These are phyloP conservation scores for Nyctibius grandis DNA, from an alignment of 2,797 vertebrate genomes.

Conservation along the genomic window DNA sequence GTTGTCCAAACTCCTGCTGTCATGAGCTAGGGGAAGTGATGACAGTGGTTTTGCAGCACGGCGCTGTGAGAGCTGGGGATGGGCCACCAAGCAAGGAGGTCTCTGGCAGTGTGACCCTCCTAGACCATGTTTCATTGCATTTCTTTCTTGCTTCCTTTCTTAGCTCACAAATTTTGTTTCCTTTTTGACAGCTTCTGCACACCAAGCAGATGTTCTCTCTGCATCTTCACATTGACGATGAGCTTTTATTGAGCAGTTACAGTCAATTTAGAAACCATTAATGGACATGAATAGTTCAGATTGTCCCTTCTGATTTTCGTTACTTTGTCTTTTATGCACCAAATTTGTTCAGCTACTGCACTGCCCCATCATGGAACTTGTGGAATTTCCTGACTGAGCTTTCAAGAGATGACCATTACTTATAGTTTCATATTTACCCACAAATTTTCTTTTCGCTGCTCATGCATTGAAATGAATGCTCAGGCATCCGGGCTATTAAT, in stretches of 20 bases:
- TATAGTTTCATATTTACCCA: constrained; percentile 24
- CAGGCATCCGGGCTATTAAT: constrained; percentile 38
- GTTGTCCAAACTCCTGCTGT: too few relatives aligned
- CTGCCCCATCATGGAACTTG: neutral
- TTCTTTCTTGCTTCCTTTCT: neutral
- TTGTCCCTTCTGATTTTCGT: constrained; percentile 30
- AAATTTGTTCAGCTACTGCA: neutral
- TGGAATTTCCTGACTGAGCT: constrained; percentile 6
- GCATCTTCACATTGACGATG: neutral
- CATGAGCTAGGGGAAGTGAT: neutral
- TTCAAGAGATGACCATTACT: neutral
- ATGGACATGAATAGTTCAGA: constrained; percentile 9
- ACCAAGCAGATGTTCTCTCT: neutral
- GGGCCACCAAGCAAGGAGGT: neutral
- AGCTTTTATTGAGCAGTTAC: constrained; percentile 20
- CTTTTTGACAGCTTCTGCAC: neutral
- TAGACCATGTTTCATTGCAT: neutral
- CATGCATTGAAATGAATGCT: neutral
- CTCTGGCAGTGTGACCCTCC: neutral
- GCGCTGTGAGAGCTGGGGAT: neutral
- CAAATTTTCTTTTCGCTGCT: neutral
- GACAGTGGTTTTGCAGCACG: neutral
- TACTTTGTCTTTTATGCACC: constrained; percentile 25
- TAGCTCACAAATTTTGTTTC: neutral
- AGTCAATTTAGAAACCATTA: constrained; percentile 45